Evolutionary conservation across 2,888 invertebrate species (phyloP).

Genomic region (Cryptocephalus primarius): DNA sequence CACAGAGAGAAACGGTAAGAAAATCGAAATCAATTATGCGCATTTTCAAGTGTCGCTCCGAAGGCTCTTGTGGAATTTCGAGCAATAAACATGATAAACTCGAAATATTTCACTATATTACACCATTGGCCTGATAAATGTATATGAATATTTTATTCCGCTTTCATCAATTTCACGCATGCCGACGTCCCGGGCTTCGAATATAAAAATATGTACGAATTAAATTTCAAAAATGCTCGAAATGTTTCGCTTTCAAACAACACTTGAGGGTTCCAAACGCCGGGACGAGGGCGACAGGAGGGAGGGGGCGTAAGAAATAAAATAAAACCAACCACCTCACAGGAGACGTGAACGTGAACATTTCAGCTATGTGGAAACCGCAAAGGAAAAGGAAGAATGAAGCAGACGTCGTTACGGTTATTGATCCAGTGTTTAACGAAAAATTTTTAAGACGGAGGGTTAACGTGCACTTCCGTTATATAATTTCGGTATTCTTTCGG

Average conservation of each 20-base stretch:
- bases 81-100: conserved; percentile 3
- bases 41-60: background rate
- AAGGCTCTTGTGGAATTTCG: background rate
- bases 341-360: conserved; percentile 11
- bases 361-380: background rate
- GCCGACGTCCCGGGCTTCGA: conserved; percentile 8
- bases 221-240: conserved; percentile 16
- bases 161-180: conserved; percentile 16
- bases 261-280: no score
- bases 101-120: conserved; percentile 8
- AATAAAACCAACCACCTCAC: conserved; percentile 4
- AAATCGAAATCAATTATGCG: background rate
- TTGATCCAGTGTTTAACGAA: no score
- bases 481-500: no score
- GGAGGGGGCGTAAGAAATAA: conserved; percentile 1
- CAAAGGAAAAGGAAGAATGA: no score
- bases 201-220: conserved; percentile 18
- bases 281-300: background rate
- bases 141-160: conserved; percentile 10
- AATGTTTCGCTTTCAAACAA: conserved; percentile 3
- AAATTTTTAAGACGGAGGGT: no score
- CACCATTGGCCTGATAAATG: conserved; percentile 2
- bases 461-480: no score
- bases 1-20: no score
- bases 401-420: no score